phyloP scores from a whole-genome alignment of 1,140 invertebrate species.

The Trichoplusia ni region DNA sequence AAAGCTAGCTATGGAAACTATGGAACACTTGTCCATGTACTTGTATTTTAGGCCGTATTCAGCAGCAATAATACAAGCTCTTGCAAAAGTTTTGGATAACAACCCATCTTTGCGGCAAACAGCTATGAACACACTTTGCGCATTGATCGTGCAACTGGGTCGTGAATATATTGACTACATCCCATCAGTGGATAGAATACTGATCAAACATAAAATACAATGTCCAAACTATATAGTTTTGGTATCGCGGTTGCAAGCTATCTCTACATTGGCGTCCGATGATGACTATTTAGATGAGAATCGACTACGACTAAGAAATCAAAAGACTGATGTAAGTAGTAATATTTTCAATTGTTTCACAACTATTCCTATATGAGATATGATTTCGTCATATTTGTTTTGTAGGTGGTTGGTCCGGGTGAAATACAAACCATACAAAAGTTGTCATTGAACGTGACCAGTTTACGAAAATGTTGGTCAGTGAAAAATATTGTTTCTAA shows the following conservation, averaged over 20 bases:
- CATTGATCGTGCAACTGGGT: conserved; percentile 93
- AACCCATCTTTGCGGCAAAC: conserved; percentile 87
- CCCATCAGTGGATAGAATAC: conserved; percentile 92
- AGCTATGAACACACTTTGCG: conserved; percentile 95
- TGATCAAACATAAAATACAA: conserved; percentile 91
- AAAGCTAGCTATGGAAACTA: conserved; percentile 92
- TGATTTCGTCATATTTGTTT: conserved; percentile 2
- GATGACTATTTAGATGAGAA: conserved; percentile 85
- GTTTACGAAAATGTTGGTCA: conserved; percentile 93
- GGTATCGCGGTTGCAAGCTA: conserved; percentile 86
- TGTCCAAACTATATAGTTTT: conserved; percentile 92
- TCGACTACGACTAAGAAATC: conserved; percentile 65
- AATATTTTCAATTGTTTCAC: no score
- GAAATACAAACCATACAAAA: conserved; percentile 88
- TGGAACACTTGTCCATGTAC: conserved; percentile 93
- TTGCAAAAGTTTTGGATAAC: conserved; percentile 92
- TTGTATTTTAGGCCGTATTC: conserved; percentile 96
- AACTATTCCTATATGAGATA: no score
- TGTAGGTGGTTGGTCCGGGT: conserved; percentile 78
- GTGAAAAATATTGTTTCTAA: conserved; percentile 93
- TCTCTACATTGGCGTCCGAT: conserved; percentile 86
- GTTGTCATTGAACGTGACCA: conserved; percentile 89
- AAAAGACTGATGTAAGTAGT: conserved; percentile 72
- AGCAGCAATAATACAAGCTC: conserved; percentile 94
- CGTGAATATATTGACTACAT: conserved; percentile 96